Evolutionary conservation across 37 sponge, comb jelly and placozoan genomes (phyloP).

Genomic region (Corticium candelabrum): DNA sequence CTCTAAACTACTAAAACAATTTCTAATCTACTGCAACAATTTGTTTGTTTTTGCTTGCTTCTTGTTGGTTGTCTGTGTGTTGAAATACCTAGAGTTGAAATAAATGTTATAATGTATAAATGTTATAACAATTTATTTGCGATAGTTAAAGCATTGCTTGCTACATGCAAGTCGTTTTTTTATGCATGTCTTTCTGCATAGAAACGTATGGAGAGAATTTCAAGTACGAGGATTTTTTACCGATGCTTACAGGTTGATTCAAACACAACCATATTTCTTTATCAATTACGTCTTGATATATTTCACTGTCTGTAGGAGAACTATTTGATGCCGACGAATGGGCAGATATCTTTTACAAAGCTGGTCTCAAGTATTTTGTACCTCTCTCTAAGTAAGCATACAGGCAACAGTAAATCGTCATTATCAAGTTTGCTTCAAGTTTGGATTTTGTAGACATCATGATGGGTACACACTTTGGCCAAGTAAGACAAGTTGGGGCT

Average conservation of each 20-base stretch:
- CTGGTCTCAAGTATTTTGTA: slow-evolving; percentile 3
- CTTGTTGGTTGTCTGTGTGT: no score
- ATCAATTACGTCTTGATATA: not conserved
- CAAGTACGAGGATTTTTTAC: not conserved
- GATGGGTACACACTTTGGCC: slow-evolving; percentile 6
- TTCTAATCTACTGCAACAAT: no score
- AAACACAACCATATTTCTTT: not conserved
- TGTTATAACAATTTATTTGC: no score
- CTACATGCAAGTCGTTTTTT: no score
- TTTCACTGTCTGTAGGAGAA: no score
- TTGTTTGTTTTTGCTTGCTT: no score
- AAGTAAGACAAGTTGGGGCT: not conserved
- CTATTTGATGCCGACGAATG: slow-evolving; percentile 6
- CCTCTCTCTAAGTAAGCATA: not conserved
- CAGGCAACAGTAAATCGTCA: not conserved
- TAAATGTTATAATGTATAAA: no score
- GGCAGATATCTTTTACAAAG: not conserved
- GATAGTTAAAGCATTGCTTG: no score
- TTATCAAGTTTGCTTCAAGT: not conserved
- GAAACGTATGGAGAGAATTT: not conserved
- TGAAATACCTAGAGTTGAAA: no score
- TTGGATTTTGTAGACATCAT: not conserved
- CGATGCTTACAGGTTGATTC: not conserved
- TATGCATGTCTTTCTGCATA: no score
- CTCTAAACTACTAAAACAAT: no score